Conservation (phyloP, 2,113 vertebrate genomes). For the Sakesphorus luctuosus region DNA sequence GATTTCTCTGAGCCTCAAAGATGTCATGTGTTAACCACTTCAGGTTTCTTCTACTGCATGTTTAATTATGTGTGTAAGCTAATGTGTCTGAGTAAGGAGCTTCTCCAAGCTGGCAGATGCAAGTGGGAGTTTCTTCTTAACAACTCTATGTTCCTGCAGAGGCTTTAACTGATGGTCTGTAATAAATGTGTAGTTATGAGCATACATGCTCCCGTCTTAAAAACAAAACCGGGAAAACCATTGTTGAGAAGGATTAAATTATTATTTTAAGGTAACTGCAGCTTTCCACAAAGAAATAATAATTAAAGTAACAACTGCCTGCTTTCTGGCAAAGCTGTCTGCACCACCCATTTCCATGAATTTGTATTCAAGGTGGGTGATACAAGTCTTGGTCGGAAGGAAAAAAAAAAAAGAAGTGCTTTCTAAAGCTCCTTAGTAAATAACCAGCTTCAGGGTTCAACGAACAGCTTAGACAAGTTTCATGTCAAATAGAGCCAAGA, state of each 20-base stretch:
- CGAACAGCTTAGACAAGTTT: conserved; percentile 53
- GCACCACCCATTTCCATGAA: conserved; percentile 75
- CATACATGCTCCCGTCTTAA: not conserved
- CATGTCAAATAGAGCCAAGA: conserved; percentile 23
- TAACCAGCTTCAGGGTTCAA: conserved; percentile 70
- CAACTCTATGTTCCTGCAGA: not conserved
- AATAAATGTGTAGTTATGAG: conserved; percentile 27
- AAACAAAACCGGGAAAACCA: conserved; percentile 49
- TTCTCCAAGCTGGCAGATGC: conserved; percentile 41
- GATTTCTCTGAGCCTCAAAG: not conserved
- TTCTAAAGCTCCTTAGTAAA: conserved; percentile 68
- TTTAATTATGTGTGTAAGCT: not conserved
- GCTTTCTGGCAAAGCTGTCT: conserved; percentile 33
- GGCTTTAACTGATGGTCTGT: conserved; percentile 14
- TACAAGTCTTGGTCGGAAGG: conserved; percentile 10
- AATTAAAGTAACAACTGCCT: conserved; percentile 66
- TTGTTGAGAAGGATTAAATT: conserved; percentile 59
- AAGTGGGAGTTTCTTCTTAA: conserved; percentile 64
- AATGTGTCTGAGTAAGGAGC: not conserved
- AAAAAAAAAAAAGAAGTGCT: not conserved
- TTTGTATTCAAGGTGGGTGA: conserved; percentile 64
- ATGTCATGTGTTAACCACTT: not conserved
- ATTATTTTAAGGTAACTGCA: conserved; percentile 63
- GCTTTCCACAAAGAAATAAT: conserved; percentile 61
- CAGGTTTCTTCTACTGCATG: not conserved